Evolutionary conservation across 2,797 vertebrate genomes (phyloP), one percentile per base, ranked within the genome.

Genomic region (Epinephelus coioides): DNA sequence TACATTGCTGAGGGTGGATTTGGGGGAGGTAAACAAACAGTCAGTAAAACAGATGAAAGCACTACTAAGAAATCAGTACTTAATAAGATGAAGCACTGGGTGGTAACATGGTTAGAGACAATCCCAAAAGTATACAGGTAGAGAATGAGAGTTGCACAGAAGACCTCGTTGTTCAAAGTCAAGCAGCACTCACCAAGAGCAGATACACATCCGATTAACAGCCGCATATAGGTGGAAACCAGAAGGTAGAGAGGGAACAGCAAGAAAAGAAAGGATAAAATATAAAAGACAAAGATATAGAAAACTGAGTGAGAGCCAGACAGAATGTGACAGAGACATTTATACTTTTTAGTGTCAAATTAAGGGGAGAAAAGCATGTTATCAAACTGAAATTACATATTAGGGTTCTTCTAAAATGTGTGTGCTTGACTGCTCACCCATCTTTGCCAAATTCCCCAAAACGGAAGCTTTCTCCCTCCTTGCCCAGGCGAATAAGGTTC

Each of bases 401-500:
- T 4, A 3, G 27, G 11, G 9, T 19, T 62, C 53, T 75, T 54
- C 18, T 64, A 17, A 55, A 79, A 73, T 38, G 25, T 71, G 6
- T n/a, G 19, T 25, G 17, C 21, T 69, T 6, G 8, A n/a, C 1
- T 1, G 17, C 34, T 96, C 96, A 98, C 98, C 98, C 98, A 60
- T 99, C 98, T 95, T 94, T 98, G 91, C 97, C 96, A n/a, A 95
- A 88, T 61, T 98, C 98, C 51, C 97, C 97, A 0, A 96, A 84
- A 81, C 97, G 93, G 90, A 96, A 83, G 0, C 94, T 95, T 78
- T 98, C 98, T 73, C 94, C 96, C 84, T 99, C 98, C 94, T 99
- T 99, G 66, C 98, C 98, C 83, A 99, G 94, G 82, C 96, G 96
- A 70, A 97, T 97, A 91, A 99, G 95, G 92, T 99, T 98, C 98